Percentiles rank a stretch among this genome's conserved stretches.
phyloP scores from a whole-genome alignment of 2,113 vertebrate genomes.

The Grammomys surdaster region DNA sequence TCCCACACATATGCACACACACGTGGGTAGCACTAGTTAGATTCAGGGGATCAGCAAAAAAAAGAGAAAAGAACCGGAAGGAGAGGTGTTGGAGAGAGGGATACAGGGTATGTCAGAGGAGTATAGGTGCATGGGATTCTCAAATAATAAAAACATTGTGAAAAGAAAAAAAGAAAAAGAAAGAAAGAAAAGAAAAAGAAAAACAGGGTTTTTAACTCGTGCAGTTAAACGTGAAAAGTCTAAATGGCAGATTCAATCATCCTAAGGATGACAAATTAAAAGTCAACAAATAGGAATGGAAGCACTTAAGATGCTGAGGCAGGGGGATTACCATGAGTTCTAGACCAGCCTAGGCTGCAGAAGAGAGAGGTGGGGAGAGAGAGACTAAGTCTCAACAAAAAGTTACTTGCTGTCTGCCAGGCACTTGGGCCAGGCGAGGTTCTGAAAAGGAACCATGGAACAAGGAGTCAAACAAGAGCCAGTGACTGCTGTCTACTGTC shows the following conservation, averaged over 20 bases:
- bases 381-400: background rate
- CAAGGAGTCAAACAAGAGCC: rapidly evolving
- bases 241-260: background rate
- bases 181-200: background rate
- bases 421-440: background rate
- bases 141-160: background rate
- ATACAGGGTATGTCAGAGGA: too few species aligned
- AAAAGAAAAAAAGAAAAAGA: too few species aligned
- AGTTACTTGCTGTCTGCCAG: background rate
- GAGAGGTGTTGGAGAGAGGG: background rate
- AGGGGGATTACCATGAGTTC: background rate
- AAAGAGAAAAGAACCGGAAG: background rate
- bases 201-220: background rate
- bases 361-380: background rate
- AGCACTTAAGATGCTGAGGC: background rate
- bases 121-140: too few species aligned
- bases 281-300: too few species aligned
- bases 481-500: rapidly evolving
- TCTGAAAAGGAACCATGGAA: background rate
- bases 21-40: background rate
- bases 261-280: background rate
- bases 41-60: background rate
- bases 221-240: background rate
- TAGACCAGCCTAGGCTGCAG: background rate
- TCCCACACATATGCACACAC: background rate